phyloP scores from a whole-genome alignment of 1,140 invertebrate genomes.

The Sinella curviseta region DNA sequence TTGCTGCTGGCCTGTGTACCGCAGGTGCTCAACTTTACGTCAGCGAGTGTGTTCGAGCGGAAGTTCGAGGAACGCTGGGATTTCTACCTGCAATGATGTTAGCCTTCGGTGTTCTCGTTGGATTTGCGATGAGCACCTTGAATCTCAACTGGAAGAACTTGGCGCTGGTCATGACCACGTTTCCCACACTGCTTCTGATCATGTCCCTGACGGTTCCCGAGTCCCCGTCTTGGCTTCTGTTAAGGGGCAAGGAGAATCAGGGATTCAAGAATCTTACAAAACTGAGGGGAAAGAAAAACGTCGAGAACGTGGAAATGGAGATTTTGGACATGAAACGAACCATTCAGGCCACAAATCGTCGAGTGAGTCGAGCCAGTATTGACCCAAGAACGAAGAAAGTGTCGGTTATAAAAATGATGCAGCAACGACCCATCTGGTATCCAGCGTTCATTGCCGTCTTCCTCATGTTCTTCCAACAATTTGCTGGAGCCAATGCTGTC shows the following conservation, averaged over 20 bases:
- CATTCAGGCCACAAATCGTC: not conserved
- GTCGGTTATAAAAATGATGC: conserved; percentile 18
- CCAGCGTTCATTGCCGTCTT: conserved; percentile 54
- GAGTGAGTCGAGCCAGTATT: conserved; percentile 21
- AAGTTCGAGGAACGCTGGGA: conserved; percentile 75
- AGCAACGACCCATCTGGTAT: conserved; percentile 13
- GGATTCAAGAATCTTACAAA: conserved; percentile 65
- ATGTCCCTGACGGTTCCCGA: conserved; percentile 52
- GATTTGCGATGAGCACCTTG: conserved; percentile 51
- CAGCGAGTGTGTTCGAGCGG: conserved; percentile 75
- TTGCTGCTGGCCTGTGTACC: conserved; percentile 68
- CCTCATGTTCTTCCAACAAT: conserved; percentile 65
- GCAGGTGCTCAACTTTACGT: conserved; percentile 74
- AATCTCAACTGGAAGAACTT: conserved; percentile 56
- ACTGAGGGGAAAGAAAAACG: conserved; percentile 57
- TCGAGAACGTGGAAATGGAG: not conserved
- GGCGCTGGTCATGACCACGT: conserved; percentile 1
- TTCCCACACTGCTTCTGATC: conserved; percentile 45
- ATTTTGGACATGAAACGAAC: not conserved
- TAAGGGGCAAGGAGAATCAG: conserved; percentile 62
- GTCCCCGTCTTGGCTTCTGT: conserved; percentile 38
- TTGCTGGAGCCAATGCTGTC: conserved; percentile 69
- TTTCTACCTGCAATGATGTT: conserved; percentile 53
- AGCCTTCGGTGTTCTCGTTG: conserved; percentile 51
- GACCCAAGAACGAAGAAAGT: conserved; percentile 42